phyloP scores from a whole-genome alignment of 2,888 invertebrate genomes.

The Drosophila buzzatii region DNA sequence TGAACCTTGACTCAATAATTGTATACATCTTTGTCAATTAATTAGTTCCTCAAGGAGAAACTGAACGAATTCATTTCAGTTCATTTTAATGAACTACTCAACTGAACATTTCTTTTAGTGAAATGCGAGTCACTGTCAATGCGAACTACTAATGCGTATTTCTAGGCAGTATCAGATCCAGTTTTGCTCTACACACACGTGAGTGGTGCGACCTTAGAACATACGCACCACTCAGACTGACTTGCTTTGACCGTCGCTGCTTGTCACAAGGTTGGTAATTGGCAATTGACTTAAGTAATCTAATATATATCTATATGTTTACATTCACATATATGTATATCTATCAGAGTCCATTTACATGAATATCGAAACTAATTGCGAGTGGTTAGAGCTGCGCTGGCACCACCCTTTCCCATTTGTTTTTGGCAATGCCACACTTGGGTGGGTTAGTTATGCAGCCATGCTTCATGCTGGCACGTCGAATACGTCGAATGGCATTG shows the following conservation, averaged over 20 bases:
- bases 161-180: slow-evolving; percentile 13
- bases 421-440: slow-evolving; percentile 14
- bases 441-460: slow-evolving; percentile 45
- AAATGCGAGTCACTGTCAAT: slow-evolving; percentile 48
- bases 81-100: neutral
- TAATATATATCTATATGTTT: neutral
- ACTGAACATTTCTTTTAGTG: neutral
- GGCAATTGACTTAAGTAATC: slow-evolving; percentile 18
- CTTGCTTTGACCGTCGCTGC: slow-evolving; percentile 34
- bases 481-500: slow-evolving; percentile 47
- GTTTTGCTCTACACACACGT: slow-evolving; percentile 10
- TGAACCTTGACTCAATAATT: too few species aligned
- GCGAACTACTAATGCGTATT: slow-evolving; percentile 25
- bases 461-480: slow-evolving; percentile 27
- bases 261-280: slow-evolving; percentile 43
- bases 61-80: neutral
- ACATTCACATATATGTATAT: neutral
- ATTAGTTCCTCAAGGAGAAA: too few species aligned
- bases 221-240: slow-evolving; percentile 14
- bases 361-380: slow-evolving; percentile 10
- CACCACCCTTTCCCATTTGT: slow-evolving; percentile 13
- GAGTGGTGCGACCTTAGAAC: slow-evolving; percentile 51
- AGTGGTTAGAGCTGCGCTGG: neutral
- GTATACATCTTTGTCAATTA: too few species aligned
- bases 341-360: neutral